Base-by-base conservation (phyloP, 2,888 invertebrate species). In the Nomada goodeniana region DNA sequence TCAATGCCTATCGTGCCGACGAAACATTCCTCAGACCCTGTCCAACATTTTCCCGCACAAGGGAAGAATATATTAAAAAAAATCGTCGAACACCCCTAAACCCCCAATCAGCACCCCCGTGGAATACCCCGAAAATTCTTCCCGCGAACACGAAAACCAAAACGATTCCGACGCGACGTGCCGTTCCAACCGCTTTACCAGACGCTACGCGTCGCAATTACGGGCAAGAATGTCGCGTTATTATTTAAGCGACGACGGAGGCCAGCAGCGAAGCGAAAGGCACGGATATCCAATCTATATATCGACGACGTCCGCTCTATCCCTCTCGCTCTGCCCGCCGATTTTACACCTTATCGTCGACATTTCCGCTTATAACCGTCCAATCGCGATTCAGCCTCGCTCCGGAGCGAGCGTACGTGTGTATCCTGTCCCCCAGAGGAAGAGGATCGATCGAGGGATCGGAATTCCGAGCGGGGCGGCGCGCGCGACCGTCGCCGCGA, bases 391-490 rank as follows among this genome's bases (percentile, higher is more conserved):
- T 63, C 83, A 83, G 83, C 57, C 57, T 70, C 55, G 71, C 20
- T 23, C 42, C 29, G 64, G 26, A 36, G 59, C 52, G 59, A 59
- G 23, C 50, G 61, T 61, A 63, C 68, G 71, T 47, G 82, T 76
- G 65, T 83, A 80, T 83, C 84, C 86, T 76, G 80, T 80, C 85
- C 74, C 80, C 36, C 50, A 77, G 80, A 82, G 85, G 78, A 82
- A 82, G 71, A 70, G 76, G 84, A 87, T 87, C 87, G 87, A 87
- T 87, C 87, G 86, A 90, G 86, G 81, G 83, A 87, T 86, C 83
- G 87, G 85, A 86, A 86, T 80, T 82, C 72, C 82, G 86, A 84
- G 83, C 73, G 84, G 82, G 87, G 75, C 72, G 64, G 76, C 64
- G 84, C 67, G 84, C 59, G 82, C 71, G 81, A 82, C 53, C 83